Conservation (phyloP, 2,888 invertebrate species). For the Melanophora roralis region DNA sequence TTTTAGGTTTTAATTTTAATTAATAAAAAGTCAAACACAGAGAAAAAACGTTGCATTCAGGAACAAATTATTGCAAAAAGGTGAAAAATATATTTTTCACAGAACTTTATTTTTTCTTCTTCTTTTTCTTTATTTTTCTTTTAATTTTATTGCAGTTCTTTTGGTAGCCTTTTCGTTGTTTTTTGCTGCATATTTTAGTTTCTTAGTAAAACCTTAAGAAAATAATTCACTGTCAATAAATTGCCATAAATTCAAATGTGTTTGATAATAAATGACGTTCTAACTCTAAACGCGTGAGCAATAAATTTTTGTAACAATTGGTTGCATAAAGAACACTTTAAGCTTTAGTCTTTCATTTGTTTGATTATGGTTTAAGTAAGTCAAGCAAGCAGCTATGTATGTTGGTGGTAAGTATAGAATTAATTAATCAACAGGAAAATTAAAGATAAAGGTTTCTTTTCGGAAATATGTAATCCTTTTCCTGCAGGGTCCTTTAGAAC, state of each 20-base stretch:
- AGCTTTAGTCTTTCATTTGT: slow-evolving; percentile 30
- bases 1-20: slow-evolving; percentile 60
- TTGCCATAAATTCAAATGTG: slow-evolving; percentile 65
- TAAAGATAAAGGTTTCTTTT: too few relatives aligned
- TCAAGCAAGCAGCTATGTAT: background rate
- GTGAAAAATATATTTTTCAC: slow-evolving; percentile 43
- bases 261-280: slow-evolving; percentile 64
- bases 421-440: too few relatives aligned
- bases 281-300: slow-evolving; percentile 63
- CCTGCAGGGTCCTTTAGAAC: too few relatives aligned
- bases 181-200: slow-evolving; percentile 6
- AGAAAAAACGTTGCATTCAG: background rate
- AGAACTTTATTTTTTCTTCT: slow-evolving; percentile 2
- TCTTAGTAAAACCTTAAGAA: slow-evolving; percentile 43
- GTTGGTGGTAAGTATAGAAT: slow-evolving; percentile 2
- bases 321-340: slow-evolving; percentile 17
- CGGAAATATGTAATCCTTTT: too few relatives aligned
- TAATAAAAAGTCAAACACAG: slow-evolving; percentile 36
- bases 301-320: slow-evolving; percentile 63
- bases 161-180: background rate
- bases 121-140: slow-evolving; percentile 24
- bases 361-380: slow-evolving; percentile 7
- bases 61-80: slow-evolving; percentile 47
- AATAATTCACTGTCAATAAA: slow-evolving; percentile 64
- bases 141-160: slow-evolving; percentile 40